A percentile compares a stretch with the other conserved stretches of the same genome.
phyloP scores from a whole-genome alignment of 2,797 vertebrate species.

The Microctenopoma stevenorrisi region DNA sequence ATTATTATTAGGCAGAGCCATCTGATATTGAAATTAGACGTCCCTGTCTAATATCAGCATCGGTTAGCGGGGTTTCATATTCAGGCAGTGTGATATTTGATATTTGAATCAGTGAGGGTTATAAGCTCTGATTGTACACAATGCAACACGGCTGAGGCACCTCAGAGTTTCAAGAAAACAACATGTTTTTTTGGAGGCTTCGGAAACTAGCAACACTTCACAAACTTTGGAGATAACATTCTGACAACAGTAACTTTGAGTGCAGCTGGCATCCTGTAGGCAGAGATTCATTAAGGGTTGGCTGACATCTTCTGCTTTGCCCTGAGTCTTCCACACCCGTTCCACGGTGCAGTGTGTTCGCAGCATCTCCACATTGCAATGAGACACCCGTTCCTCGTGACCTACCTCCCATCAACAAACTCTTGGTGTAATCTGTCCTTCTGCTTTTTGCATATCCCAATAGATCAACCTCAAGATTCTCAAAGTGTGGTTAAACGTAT shows the following conservation, averaged over 20 bases:
- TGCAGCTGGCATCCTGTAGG: conserved; percentile 33
- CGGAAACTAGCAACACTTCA: conserved; percentile 22
- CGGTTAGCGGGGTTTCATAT: conserved; percentile 40
- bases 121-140: conserved; percentile 35
- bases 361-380: conserved; percentile 21
- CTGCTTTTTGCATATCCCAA: too few species aligned
- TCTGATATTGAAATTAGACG: conserved; percentile 73
- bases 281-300: conserved; percentile 45
- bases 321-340: conserved; percentile 32
- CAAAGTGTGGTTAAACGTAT: too few species aligned
- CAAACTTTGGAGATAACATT: conserved; percentile 37
- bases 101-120: conserved; percentile 47
- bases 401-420: conserved; percentile 36
- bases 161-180: background rate
- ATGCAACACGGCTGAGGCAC: background rate
- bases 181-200: background rate
- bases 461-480: too few species aligned
- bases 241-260: conserved; percentile 38
- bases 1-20: conserved; percentile 59
- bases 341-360: conserved; percentile 8
- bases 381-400: conserved; percentile 28
- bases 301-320: conserved; percentile 47
- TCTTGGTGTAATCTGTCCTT: background rate
- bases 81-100: conserved; percentile 31
- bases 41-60: background rate